Evolutionary conservation across 2,113 vertebrate genomes (phyloP).

Genomic region (Quiscalus mexicanus): DNA sequence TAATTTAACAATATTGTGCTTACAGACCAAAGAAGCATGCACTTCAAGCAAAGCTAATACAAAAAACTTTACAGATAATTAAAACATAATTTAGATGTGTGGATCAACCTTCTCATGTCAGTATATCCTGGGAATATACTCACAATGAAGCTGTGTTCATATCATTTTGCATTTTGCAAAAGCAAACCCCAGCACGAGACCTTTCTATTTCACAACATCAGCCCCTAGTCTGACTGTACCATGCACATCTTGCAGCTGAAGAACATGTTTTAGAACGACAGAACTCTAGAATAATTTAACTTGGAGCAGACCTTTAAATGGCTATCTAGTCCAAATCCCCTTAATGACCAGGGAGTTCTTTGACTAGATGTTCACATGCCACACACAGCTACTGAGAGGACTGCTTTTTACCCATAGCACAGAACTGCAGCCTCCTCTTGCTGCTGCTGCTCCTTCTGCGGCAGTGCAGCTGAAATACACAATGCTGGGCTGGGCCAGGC

Average conservation of each 20-base stretch:
- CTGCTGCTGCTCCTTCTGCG: accelerated
- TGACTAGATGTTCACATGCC: accelerated
- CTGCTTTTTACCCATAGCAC: background rate
- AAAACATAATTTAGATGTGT: background rate
- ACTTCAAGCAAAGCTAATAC: background rate
- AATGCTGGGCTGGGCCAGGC: background rate
- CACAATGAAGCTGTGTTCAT: background rate
- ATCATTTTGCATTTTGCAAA: background rate
- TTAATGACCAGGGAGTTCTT: background rate
- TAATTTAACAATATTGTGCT: accelerated
- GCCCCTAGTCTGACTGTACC: background rate
- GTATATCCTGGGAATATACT: background rate
- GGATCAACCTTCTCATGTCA: background rate
- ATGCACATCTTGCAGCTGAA: background rate
- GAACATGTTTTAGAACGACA: background rate
- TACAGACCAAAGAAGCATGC: background rate
- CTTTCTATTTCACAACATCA: background rate
- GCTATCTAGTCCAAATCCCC: background rate
- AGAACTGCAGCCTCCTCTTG: background rate
- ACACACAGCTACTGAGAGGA: background rate
- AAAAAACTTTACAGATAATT: background rate
- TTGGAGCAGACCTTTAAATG: background rate
- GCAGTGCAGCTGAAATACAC: background rate
- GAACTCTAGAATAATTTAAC: background rate
- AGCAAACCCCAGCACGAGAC: background rate